Percentiles rank a stretch among this genome's conserved stretches.
phyloP scores from a whole-genome alignment of 1,140 invertebrate genomes.

The Macrosteles quadrilineatus region DNA sequence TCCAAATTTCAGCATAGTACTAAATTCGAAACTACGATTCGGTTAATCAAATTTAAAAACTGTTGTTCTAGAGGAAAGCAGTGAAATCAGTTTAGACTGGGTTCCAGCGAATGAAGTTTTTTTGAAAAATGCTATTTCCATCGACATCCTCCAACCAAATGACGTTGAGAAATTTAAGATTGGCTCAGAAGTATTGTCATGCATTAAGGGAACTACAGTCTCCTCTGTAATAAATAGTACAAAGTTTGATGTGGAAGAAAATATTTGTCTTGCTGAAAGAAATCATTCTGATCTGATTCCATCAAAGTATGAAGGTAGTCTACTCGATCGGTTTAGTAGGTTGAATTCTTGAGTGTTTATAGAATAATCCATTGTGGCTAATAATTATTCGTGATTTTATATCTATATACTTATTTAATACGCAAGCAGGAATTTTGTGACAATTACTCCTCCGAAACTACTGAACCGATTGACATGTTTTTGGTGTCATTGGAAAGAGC shows the following conservation, averaged over 20 bases:
- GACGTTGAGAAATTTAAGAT: neutral
- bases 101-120: constrained; percentile 40
- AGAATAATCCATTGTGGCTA: neutral
- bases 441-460: no score
- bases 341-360: neutral
- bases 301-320: constrained; percentile 70
- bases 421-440: no score
- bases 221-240: neutral
- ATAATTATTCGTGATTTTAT: neutral
- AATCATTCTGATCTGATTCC: constrained; percentile 70
- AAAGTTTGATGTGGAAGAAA: neutral
- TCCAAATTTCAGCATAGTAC: no score
- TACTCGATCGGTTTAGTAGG: neutral
- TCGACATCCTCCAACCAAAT: neutral
- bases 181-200: neutral
- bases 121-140: constrained; percentile 35
- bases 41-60: no score
- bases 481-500: no score
- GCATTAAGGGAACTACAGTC: neutral
- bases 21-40: no score
- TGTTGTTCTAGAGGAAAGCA: no score
- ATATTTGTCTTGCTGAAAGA: constrained; percentile 55
- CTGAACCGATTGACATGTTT: no score
- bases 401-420: no score
- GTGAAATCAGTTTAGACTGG: no score